Percentiles rank a stretch among this genome's conserved stretches.
phyloP scores from a whole-genome alignment of 2,797 vertebrate species.

The Hafferia zeledoni region DNA sequence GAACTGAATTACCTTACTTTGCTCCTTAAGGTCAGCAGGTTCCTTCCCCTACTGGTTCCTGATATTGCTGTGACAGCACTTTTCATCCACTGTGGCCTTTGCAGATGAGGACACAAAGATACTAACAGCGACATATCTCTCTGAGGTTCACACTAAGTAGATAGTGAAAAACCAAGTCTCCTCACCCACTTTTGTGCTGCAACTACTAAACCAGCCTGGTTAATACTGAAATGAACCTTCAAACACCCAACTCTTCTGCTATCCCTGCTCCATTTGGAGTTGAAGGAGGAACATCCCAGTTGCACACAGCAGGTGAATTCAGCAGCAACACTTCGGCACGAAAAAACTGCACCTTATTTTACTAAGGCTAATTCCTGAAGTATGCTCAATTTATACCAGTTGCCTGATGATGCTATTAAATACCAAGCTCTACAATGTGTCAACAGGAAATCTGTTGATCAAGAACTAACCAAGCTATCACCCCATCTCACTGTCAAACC shows the following conservation, averaged over 20 bases:
- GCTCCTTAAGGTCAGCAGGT: background rate
- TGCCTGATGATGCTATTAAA: background rate
- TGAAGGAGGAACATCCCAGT: background rate
- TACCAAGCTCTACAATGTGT: background rate
- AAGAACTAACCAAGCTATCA: constrained; percentile 10
- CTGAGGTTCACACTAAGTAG: background rate
- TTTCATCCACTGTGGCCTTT: background rate
- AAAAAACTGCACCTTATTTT: background rate
- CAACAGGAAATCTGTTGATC: constrained; percentile 35
- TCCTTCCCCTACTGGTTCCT: background rate
- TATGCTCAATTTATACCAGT: background rate
- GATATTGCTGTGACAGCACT: background rate
- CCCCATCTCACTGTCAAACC: background rate
- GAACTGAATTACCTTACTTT: background rate
- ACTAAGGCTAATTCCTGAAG: background rate
- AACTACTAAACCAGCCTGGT: background rate
- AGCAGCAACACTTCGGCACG: background rate
- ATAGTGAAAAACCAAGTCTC: background rate
- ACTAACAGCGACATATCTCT: background rate
- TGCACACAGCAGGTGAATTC: background rate
- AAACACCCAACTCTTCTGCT: background rate
- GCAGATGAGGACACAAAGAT: background rate
- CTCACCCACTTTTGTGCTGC: background rate
- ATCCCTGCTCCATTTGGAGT: background rate
- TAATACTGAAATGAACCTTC: background rate